Evolutionary conservation across 1,140 invertebrate genomes (phyloP).

Genomic region (Ctenoplectra terminalis): DNA sequence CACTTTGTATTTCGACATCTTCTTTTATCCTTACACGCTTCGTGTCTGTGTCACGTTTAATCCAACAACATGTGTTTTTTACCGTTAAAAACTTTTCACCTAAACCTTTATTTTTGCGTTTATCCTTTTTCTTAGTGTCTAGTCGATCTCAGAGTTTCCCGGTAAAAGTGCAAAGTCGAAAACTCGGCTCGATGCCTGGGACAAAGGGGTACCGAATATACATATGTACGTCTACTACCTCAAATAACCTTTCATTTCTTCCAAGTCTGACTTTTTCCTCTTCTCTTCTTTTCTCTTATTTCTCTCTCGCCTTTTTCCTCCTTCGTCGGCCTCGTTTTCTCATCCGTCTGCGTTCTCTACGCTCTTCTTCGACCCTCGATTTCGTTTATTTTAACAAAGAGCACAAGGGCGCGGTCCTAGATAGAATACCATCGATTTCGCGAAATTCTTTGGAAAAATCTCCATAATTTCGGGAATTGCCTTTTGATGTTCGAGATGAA

Average conservation of each 20-base stretch:
- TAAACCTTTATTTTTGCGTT: too few relatives aligned
- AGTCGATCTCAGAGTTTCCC: not conserved
- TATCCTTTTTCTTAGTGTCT: too few relatives aligned
- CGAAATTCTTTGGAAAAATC: constrained; percentile 79
- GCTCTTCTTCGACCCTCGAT: constrained; percentile 43
- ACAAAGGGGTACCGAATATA: constrained; percentile 27
- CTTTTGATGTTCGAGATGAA: constrained; percentile 82
- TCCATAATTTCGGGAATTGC: constrained; percentile 81
- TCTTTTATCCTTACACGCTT: not conserved
- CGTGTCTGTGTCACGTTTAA: not conserved
- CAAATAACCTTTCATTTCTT: constrained; percentile 74
- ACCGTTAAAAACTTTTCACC: too few relatives aligned
- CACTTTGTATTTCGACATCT: not conserved
- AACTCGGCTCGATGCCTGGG: constrained; percentile 41
- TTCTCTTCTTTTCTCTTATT: not conserved
- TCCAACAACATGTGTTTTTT: too few relatives aligned
- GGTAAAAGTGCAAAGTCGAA: constrained; percentile 44
- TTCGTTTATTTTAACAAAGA: constrained; percentile 71
- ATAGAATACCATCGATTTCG: constrained; percentile 73
- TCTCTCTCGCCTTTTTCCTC: not conserved
- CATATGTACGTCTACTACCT: constrained; percentile 43
- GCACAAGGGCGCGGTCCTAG: constrained; percentile 38
- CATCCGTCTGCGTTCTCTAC: constrained; percentile 13
- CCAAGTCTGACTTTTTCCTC: constrained; percentile 42
- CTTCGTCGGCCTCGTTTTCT: constrained; percentile 28